These are phyloP conservation scores for Limnephilus marmoratus DNA, from an alignment of 2,888 invertebrate genomes.

Conservation along the genomic window DNA sequence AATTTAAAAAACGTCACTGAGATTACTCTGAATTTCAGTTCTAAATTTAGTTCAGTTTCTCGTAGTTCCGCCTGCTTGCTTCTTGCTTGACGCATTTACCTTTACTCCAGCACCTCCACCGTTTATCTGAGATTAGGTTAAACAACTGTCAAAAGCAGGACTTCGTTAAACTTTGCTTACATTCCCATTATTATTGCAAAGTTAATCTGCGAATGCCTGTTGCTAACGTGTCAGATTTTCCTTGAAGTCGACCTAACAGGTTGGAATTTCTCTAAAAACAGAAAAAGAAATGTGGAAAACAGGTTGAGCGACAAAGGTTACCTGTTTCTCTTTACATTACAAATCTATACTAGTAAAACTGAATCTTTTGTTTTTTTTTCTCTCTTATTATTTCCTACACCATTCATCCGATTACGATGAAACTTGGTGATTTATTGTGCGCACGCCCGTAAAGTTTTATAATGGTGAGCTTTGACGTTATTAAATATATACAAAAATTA, in stretches of 20 bases:
- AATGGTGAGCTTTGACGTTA: too few relatives aligned
- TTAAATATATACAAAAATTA: too few relatives aligned
- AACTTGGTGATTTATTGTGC: too few relatives aligned
- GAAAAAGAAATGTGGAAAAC: background rate
- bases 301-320: background rate
- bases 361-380: too few relatives aligned
- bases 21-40: background rate
- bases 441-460: too few relatives aligned
- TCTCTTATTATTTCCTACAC: too few relatives aligned
- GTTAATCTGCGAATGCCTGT: background rate
- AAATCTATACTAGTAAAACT: too few relatives aligned
- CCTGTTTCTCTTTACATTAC: too few relatives aligned
- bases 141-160: conserved; percentile 7
- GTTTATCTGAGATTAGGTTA: background rate
- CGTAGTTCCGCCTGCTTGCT: background rate
- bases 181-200: background rate
- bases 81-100: background rate
- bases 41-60: background rate
- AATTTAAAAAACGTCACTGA: background rate
- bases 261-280: background rate
- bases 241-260: background rate
- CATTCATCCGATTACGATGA: too few relatives aligned
- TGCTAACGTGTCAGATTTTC: background rate
- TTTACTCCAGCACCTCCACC: background rate
- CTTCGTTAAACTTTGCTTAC: background rate